Base-by-base conservation (phyloP, 2,888 invertebrate species). In the Colostygia pectinataria region DNA sequence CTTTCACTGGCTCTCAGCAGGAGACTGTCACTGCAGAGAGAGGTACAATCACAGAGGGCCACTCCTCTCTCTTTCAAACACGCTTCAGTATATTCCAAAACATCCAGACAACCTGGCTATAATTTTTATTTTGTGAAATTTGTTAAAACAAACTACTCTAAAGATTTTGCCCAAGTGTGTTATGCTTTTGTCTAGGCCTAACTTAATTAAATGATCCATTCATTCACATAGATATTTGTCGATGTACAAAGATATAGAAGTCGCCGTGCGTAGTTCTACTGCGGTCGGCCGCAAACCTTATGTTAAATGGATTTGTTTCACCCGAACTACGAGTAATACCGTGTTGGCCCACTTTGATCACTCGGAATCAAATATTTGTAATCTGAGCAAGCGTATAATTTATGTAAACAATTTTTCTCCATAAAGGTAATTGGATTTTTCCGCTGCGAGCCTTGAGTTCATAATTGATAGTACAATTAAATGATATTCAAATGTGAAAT, bases 401-500 rank as follows among this genome's bases (percentile, higher is more conserved):
- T 46, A 61, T 61, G 60, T 61, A 61, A 58, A 58, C 58, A 58
- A 55, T 61, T 61, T 54, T 61, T 58, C 55, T 56, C 55, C 60
- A 51, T 58, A 54, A 56, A 61, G 40, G 55, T 61, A 61, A 61
- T 61, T 61, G 56, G 47, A 49, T 50, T 61, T 61, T 60, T 56
- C 58, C 60, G 58, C 51, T 56, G 50, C 32, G 40, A 57, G 53
- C 46, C 55, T 50, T 34, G 40, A 39, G 32, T 47, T 57, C 55
- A 58, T 57, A 61, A 61, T 58, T 58, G 60, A 55, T 58, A 56
- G 50, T 51, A 56, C 49, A 55, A 61, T 61, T 58, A 61, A 61
- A 61, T 58, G 55, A 58, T 61, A 61, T 61, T 61, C 60, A 58
- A 61, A 61, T 60, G 47, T 54, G 53, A 56, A 56, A 58, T 61